Conservation (phyloP, 2,888 invertebrate genomes). For the Drosophila flavopinicola region DNA sequence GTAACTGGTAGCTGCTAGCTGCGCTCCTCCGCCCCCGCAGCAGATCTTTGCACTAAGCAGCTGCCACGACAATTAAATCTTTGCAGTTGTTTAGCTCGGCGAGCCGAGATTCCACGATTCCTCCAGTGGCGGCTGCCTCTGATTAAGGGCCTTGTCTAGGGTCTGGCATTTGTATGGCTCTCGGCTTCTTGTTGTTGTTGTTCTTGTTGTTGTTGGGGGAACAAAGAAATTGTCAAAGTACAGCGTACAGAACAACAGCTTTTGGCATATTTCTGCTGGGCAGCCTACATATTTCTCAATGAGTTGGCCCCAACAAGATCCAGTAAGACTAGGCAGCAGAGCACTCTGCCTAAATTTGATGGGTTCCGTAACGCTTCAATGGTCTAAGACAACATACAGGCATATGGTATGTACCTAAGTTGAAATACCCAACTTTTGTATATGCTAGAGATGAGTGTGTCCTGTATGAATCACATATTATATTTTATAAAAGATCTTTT, state of each 20-base stretch:
- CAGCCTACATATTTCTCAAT: slow-evolving; percentile 7
- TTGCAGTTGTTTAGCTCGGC: slow-evolving; percentile 67
- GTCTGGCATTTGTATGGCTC: slow-evolving; percentile 62
- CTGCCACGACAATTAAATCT: slow-evolving; percentile 73
- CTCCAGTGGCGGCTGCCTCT: slow-evolving; percentile 49
- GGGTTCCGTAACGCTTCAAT: slow-evolving; percentile 1
- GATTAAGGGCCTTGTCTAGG: slow-evolving; percentile 70
- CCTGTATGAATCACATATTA: too few relatives aligned
- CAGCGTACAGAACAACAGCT: slow-evolving; percentile 62
- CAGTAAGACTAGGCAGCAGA: neutral
- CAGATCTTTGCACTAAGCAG: slow-evolving; percentile 40
- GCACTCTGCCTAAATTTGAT: slow-evolving; percentile 11
- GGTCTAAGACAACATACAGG: neutral
- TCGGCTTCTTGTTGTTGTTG: too few relatives aligned
- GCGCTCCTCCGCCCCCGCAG: slow-evolving; percentile 5
- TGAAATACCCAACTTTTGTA: neutral
- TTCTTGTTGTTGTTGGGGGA: slow-evolving; percentile 36
- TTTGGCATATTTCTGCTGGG: slow-evolving; percentile 71
- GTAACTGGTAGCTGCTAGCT: slow-evolving; percentile 14
- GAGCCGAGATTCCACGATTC: slow-evolving; percentile 63
- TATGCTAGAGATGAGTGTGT: neutral
- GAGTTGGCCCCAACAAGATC: neutral
- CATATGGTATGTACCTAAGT: neutral
- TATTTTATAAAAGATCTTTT: too few relatives aligned
- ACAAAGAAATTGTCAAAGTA: slow-evolving; percentile 66